Evolutionary conservation across 2,888 invertebrate species (phyloP).

Genomic region (Cataglyphis cursor): DNA sequence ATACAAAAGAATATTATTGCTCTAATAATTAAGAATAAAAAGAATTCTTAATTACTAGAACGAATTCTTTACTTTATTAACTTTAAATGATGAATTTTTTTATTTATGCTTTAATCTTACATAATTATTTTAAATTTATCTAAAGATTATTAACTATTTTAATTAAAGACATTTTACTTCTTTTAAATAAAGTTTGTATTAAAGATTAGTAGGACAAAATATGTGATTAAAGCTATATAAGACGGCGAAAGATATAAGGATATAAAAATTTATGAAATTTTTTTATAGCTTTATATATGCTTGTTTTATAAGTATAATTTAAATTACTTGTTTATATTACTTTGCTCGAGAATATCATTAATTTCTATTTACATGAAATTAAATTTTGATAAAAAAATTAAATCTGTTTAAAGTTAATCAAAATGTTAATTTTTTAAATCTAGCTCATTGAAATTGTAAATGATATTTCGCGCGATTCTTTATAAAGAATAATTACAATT

Average conservation of each 20-base stretch:
- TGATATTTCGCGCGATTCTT: not conserved
- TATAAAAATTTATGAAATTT: constrained; percentile 27
- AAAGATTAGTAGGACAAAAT: not conserved
- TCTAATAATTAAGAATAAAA: not conserved
- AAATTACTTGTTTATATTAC: constrained; percentile 21
- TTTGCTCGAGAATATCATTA: constrained; percentile 5
- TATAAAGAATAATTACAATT: constrained; percentile 13
- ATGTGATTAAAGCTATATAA: not conserved
- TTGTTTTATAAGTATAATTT: constrained; percentile 26
- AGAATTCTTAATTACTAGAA: not conserved
- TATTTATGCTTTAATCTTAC: not conserved
- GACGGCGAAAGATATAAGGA: constrained; percentile 12
- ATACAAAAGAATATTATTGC: not conserved
- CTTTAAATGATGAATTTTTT: not conserved
- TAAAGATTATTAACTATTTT: not conserved
- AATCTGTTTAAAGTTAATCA: constrained; percentile 36
- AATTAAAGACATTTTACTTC: not conserved
- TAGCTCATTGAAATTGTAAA: constrained; percentile 14
- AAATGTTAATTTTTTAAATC: constrained; percentile 35
- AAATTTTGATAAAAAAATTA: not conserved
- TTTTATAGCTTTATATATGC: not conserved
- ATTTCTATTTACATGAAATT: constrained; percentile 35
- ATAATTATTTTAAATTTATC: constrained; percentile 6
- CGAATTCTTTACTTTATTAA: not conserved
- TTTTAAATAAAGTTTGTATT: constrained; percentile 11